Evolutionary conservation across 2,797 vertebrate species (phyloP), one percentile per base, ranked within the genome.

Genomic region (Cuculus canorus): DNA sequence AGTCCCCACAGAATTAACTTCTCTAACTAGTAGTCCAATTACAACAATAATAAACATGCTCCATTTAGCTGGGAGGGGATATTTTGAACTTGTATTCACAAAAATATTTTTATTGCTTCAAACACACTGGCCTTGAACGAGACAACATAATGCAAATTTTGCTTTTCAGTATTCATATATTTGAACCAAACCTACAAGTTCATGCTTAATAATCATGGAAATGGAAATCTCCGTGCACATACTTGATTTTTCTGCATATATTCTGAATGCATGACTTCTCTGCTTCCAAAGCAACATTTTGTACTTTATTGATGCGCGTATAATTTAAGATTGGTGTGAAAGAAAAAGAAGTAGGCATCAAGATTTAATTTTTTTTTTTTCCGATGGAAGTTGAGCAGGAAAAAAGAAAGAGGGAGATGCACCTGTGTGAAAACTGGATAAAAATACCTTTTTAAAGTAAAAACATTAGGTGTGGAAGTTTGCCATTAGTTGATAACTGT

Each of bases 201-300:
- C 60, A 87, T 90, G 77, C 56, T 93, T 95, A 88, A 75, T 94
- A 93, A 69, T 91, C 8, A 81, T 93, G 92, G 92, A 96, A 95
- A 95, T 88, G 52, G 64, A 82, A 92, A 95, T 91, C 35, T 89
- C 41, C 92, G 16, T 91, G 71, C 77, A 90, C 48, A 30, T 90
- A 68, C 30, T 95, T 91, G 90, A 84, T 93, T 92, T 88, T 35
- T 73, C 3, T 92, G 87, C 71, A 80, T 96, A 88, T 69, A 88
- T 95, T 95, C 78, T 63, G 86, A 81, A 93, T 65, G 89, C 89
- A 68, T 88, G 78, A 81, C 41, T 92, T 88, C 73, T 71, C 37
- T 95, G 27, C 71, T 92, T 93, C 80, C 64, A 91, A 71, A 88
- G 6, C 18, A 92, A 60, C 33, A 39, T 88, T 87, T 64, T 47